Evolutionary conservation across 2,888 invertebrate genomes (phyloP), one percentile per base, ranked within the genome.

Genomic region (Sarcophaga caerulescens): DNA sequence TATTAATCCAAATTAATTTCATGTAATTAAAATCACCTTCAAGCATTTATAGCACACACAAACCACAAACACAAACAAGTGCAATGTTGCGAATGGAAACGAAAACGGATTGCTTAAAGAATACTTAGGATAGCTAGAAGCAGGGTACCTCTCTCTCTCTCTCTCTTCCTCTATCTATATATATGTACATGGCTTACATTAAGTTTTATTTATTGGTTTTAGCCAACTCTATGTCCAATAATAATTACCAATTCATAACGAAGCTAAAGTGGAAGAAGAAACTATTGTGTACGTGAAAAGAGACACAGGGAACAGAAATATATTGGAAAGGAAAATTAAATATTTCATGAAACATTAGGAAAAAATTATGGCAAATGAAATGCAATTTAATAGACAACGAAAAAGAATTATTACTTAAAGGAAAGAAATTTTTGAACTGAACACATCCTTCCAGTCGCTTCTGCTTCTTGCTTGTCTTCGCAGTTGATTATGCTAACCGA

Each of bases 1-100:
- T 90, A 91, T 91, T 92, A 91, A 92, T 91, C 91, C 90, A 90
- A 92, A 92, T 92, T 91, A 92, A 92, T 92, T 91, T 90, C 90
- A 88, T 90, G 91, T 92, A 92, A 92, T 92, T 92, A 91, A 92
- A 90, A 90, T 90, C 91, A 90, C 91, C 91, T 90, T 90, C 89
- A 90, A 90, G 90, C 90, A n/a, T 81, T 84, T 75, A 25, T 60
- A 52, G 14, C 12, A 52, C 52, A 52, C 1, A 10, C 35, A 35
- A 8, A 35, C 1, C 69, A 59, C 69, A 79, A 74, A 63, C 63
- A 63, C 73, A 79, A 63, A 45, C 65, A 45, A 52, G 59, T 19
- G 45, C 3, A 71, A 71, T 82, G 77, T 57, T 14, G 59, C 25
- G n/a, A 17, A 17, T 71, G 66, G 47, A 65, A 47, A 14, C 0